Conservation (phyloP, 2,113 vertebrate genomes). For the Aleadryas rufinucha region DNA sequence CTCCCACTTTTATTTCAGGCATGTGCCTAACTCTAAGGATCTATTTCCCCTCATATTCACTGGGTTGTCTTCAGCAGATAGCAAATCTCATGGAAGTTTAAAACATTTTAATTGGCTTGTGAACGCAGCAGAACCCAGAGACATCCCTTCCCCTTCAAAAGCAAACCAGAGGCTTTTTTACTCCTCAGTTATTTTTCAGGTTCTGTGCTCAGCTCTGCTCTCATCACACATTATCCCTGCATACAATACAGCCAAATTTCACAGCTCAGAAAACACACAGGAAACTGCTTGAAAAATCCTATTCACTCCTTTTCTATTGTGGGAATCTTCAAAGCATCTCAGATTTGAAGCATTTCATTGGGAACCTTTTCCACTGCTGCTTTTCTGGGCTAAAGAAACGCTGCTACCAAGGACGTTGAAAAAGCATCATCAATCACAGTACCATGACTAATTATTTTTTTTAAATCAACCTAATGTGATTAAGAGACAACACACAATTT, state of each 20-base stretch:
- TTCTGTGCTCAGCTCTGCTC: background rate
- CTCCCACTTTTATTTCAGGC: background rate
- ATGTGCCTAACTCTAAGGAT: background rate
- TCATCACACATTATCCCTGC: background rate
- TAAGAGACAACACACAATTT: conserved; percentile 64
- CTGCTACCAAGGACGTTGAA: conserved; percentile 42
- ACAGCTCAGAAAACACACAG: conserved; percentile 21
- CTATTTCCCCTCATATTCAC: background rate
- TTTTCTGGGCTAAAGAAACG: conserved; percentile 40
- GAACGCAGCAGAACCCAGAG: background rate
- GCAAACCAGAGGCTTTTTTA: background rate
- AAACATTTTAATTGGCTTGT: conserved; percentile 11
- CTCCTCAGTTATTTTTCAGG: background rate
- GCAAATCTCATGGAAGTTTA: background rate
- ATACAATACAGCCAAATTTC: background rate
- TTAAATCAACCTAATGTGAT: conserved; percentile 49
- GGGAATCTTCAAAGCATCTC: conserved; percentile 45
- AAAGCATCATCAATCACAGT: conserved; percentile 51
- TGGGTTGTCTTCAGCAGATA: background rate
- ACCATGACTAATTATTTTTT: background rate
- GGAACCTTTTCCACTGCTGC: conserved; percentile 44
- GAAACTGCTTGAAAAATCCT: conserved; percentile 19
- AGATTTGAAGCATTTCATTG: conserved; percentile 38
- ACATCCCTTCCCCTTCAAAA: background rate
- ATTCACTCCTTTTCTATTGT: conserved; percentile 43